Conservation (phyloP, 1,140 invertebrate species). For the Caenorhabditis brenneri region DNA sequence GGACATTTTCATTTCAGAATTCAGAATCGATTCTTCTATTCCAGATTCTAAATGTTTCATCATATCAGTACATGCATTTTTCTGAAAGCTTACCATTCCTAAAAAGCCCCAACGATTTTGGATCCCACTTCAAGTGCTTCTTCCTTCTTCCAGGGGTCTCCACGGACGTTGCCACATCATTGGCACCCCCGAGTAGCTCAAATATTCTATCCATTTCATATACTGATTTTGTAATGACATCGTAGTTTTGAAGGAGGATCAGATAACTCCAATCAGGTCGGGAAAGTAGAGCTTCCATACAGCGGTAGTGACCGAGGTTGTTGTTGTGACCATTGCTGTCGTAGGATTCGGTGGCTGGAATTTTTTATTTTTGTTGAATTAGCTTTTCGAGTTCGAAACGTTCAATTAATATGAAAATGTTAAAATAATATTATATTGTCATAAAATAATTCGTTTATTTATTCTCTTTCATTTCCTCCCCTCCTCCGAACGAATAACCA, state of each 20-base stretch:
- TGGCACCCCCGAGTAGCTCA: not conserved
- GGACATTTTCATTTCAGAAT: not conserved
- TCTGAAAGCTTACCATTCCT: not conserved
- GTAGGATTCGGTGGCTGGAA: conserved; percentile 2
- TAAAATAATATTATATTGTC: too few species aligned
- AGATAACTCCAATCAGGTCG: not conserved
- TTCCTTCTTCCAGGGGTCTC: not conserved
- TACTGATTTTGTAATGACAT: conserved; percentile 32
- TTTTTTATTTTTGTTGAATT: too few species aligned
- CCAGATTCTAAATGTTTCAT: not conserved
- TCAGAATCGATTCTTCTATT: too few species aligned
- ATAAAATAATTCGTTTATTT: too few species aligned
- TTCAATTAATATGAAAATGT: too few species aligned
- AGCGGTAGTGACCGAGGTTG: not conserved
- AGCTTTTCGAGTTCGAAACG: too few species aligned
- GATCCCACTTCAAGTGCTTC: not conserved
- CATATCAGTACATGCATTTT: not conserved
- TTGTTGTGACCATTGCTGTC: conserved; percentile 1
- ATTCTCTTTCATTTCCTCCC: too few species aligned
- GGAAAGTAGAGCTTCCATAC: not conserved
- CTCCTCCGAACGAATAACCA: too few species aligned
- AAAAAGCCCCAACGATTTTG: not conserved
- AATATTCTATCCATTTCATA: conserved; percentile 15
- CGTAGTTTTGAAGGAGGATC: not conserved
- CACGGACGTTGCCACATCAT: not conserved